A percentile compares a stretch with the other conserved stretches of the same genome.
Evolutionary conservation across 1,140 invertebrate genomes (phyloP).

Genomic region (Oreohelix idahoensis): DNA sequence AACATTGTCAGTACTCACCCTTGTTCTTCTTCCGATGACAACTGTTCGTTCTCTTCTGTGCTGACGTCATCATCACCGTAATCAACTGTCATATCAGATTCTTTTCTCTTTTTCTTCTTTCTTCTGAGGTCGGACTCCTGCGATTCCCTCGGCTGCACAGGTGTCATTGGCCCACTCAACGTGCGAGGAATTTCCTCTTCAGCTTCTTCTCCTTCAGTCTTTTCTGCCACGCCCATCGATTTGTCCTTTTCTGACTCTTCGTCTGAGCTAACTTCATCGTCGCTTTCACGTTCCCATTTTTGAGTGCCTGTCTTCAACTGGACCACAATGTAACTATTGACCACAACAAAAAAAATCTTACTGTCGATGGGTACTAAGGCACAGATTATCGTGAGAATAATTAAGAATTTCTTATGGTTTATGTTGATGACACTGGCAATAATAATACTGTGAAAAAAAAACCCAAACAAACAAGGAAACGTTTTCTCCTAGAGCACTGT

Average conservation of each 20-base stretch:
- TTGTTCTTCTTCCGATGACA: neutral
- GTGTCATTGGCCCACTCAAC: no score
- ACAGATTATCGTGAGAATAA: no score
- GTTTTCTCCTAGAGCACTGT: no score
- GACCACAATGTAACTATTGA: neutral
- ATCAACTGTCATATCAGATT: neutral
- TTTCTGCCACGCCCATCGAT: neutral
- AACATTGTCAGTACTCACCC: neutral
- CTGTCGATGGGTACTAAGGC: no score
- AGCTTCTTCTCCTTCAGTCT: slow-evolving; percentile 8
- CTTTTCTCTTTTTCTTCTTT: slow-evolving; percentile 15
- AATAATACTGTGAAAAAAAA: no score
- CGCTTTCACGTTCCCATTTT: slow-evolving; percentile 20
- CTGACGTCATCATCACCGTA: neutral
- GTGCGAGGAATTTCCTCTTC: neutral
- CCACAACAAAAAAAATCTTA: no score
- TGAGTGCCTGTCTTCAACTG: slow-evolving; percentile 13
- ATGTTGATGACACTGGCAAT: no score
- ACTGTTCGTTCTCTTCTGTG: neutral
- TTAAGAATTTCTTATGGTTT: no score
- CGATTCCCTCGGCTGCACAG: neutral
- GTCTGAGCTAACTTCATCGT: slow-evolving; percentile 8
- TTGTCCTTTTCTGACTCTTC: neutral
- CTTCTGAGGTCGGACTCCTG: neutral
- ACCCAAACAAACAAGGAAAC: no score